phyloP scores from a whole-genome alignment of 2,113 vertebrate genomes.

The Mohoua ochrocephala region DNA sequence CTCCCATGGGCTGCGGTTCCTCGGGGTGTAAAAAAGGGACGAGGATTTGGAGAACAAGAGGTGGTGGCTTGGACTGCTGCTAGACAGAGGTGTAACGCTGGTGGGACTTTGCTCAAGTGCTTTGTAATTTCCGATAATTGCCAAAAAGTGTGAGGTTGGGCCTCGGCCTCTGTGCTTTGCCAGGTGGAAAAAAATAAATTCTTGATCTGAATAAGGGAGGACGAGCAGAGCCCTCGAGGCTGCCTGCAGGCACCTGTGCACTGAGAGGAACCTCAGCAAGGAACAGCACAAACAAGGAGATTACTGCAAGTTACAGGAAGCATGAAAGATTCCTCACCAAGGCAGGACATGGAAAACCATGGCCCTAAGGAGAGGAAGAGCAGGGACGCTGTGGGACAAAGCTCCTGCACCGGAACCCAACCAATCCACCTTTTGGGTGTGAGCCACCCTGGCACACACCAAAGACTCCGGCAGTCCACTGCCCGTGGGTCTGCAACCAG shows the following conservation, averaged over 20 bases:
- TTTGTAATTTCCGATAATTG: too few species aligned
- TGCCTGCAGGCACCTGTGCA: background rate
- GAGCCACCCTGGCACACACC: rapidly evolving
- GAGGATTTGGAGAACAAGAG: too few species aligned
- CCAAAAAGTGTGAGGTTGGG: background rate
- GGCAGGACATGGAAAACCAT: rapidly evolving
- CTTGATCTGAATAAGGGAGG: background rate
- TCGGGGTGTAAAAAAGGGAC: background rate
- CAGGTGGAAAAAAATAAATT: background rate
- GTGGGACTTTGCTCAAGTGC: background rate
- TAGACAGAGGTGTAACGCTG: rapidly evolving
- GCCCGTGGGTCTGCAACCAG: rapidly evolving
- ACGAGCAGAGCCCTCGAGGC: background rate
- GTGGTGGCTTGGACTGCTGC: background rate
- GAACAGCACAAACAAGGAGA: background rate
- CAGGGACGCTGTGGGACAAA: too few species aligned
- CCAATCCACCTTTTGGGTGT: rapidly evolving
- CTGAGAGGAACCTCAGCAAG: background rate
- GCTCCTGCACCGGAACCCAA: background rate
- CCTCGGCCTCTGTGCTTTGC: background rate
- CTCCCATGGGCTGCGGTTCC: background rate
- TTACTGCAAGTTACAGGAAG: background rate
- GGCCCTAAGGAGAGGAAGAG: background rate
- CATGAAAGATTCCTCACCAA: rapidly evolving
- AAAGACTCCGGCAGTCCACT: rapidly evolving